These are phyloP conservation scores for Crypturellus undulatus DNA, from an alignment of 2,113 vertebrate species.

Conservation along the genomic window DNA sequence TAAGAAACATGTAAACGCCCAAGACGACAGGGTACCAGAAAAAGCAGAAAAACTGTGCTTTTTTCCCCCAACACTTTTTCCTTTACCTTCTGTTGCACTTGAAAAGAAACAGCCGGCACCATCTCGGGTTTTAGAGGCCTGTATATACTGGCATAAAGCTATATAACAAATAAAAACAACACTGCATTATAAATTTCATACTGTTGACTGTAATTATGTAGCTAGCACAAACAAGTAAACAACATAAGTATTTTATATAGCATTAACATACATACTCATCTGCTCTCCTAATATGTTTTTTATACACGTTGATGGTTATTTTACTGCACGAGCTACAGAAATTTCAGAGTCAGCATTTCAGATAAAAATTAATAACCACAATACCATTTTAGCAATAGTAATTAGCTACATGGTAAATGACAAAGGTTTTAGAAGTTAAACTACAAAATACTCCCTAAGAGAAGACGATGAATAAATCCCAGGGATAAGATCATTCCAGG, in stretches of 20 bases:
- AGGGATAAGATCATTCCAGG: background rate
- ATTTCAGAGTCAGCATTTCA: background rate
- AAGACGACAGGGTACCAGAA: slow-evolving; percentile 65
- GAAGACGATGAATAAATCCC: background rate
- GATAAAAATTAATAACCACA: background rate
- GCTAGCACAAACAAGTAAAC: background rate
- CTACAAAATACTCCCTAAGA: background rate
- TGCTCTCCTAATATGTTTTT: background rate
- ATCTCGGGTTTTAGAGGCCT: slow-evolving; percentile 98
- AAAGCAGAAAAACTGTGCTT: slow-evolving; percentile 44
- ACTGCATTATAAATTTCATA: slow-evolving; percentile 83
- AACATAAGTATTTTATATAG: background rate
- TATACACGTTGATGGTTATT: background rate
- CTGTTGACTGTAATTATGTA: background rate
- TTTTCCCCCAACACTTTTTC: slow-evolving; percentile 48
- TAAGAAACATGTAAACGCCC: slow-evolving; percentile 77
- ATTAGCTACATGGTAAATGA: background rate
- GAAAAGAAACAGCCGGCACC: slow-evolving; percentile 93
- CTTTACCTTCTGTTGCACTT: slow-evolving; percentile 95
- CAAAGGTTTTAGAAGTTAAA: background rate
- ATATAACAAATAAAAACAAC: slow-evolving; percentile 95
- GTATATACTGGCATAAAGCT: slow-evolving; percentile 99
- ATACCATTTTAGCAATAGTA: background rate
- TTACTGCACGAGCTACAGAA: background rate
- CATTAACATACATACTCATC: background rate